Evolutionary conservation across 1,140 invertebrate genomes (phyloP).

Genomic region (Cardiocondyla obscurior): DNA sequence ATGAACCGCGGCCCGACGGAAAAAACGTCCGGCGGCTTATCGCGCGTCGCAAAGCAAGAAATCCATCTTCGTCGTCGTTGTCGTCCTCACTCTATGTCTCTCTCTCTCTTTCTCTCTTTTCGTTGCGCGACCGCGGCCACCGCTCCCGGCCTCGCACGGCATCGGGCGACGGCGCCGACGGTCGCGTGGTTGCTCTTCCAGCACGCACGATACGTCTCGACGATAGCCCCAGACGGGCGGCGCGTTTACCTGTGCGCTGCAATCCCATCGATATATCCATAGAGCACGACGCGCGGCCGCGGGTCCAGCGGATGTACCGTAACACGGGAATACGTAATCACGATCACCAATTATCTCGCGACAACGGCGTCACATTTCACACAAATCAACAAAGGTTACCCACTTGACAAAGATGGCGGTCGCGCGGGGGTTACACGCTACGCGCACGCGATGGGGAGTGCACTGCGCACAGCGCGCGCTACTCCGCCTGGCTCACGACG

Average conservation of each 20-base stretch:
- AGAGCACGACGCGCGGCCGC: conserved; percentile 25
- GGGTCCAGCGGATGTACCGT: conserved; percentile 46
- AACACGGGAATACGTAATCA: conserved; percentile 69
- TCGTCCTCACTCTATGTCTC: conserved; percentile 7
- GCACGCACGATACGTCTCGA: conserved; percentile 15
- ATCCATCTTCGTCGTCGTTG: not conserved
- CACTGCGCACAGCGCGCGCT: conserved; percentile 68
- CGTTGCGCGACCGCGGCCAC: not conserved
- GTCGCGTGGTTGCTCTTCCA: conserved; percentile 58
- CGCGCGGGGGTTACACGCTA: conserved; percentile 68
- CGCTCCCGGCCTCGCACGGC: conserved; percentile 66
- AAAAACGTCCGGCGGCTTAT: not conserved
- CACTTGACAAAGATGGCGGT: conserved; percentile 83
- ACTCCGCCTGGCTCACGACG: conserved; percentile 47
- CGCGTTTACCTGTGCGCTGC: conserved; percentile 63
- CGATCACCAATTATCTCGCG: conserved; percentile 74
- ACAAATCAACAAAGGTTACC: conserved; percentile 84
- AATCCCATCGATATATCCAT: conserved; percentile 64
- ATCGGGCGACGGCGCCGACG: conserved; percentile 36
- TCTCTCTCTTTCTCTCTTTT: not conserved
- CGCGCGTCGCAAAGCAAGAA: conserved; percentile 16
- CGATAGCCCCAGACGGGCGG: not conserved
- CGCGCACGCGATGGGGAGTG: conserved; percentile 70
- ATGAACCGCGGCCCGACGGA: no score
- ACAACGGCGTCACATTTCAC: conserved; percentile 83